These are phyloP conservation scores for Clarias pachynema DNA, from an alignment of 2,797 vertebrate species.

Conservation along the genomic window DNA sequence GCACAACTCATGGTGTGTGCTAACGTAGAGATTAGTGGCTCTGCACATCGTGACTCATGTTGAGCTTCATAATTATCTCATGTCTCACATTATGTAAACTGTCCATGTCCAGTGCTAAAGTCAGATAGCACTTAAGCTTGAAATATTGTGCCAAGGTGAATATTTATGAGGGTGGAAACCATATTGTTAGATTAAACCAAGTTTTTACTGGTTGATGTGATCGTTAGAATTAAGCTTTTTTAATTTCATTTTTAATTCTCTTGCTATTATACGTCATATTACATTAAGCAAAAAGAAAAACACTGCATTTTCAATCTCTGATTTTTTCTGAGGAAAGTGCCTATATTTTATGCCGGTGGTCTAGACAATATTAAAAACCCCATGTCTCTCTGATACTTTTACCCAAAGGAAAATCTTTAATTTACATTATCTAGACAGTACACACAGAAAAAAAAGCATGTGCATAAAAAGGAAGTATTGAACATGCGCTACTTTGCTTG, in stretches of 20 bases:
- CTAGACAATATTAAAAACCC: neutral
- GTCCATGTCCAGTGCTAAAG: neutral
- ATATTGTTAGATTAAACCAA: neutral
- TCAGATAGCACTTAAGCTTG: neutral
- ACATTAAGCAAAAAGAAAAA: neutral
- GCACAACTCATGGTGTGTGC: neutral
- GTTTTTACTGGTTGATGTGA: neutral
- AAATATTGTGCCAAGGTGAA: neutral
- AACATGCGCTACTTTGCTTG: neutral
- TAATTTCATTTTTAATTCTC: neutral
- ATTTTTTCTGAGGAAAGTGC: neutral
- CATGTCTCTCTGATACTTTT: neutral
- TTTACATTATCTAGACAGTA: neutral
- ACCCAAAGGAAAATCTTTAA: neutral
- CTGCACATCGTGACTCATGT: neutral
- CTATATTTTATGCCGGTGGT: neutral
- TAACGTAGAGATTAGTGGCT: neutral
- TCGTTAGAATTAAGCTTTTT: neutral
- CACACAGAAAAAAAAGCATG: neutral
- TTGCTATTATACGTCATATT: neutral
- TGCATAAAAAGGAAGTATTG: neutral
- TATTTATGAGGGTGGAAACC: neutral
- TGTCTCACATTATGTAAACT: neutral
- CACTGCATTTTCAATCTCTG: neutral
- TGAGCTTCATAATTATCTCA: slow-evolving; percentile 11